A percentile compares a stretch with the other conserved stretches of the same genome.
Conservation (phyloP, 1,140 invertebrate species). For the Bombus fervidus region DNA sequence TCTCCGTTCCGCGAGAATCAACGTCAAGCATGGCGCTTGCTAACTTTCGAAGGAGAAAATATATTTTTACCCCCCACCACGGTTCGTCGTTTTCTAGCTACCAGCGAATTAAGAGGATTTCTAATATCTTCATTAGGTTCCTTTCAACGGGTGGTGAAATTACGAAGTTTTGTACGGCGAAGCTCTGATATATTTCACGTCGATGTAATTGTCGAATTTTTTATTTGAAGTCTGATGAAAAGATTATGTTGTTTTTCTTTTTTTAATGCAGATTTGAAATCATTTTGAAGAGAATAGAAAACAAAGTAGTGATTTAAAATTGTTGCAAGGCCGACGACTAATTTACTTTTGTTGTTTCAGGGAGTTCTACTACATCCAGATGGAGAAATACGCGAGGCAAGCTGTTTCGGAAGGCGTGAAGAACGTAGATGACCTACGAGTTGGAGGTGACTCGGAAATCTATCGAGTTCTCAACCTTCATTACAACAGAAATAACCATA, state of each 20-base stretch:
- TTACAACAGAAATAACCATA: slow-evolving; percentile 99
- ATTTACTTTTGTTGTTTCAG: slow-evolving; percentile 85
- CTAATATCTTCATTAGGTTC: background rate
- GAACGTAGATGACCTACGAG: slow-evolving; percentile 94
- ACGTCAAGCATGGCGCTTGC: background rate
- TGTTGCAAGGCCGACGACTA: background rate
- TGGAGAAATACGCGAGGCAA: slow-evolving; percentile 99
- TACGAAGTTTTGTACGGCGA: background rate
- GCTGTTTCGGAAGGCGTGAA: slow-evolving; percentile 98
- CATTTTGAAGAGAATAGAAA: background rate
- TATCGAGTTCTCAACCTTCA: slow-evolving; percentile 99
- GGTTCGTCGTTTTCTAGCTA: background rate
- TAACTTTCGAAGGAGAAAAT: slow-evolving; percentile 15
- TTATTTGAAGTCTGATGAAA: background rate
- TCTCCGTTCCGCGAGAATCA: slow-evolving; percentile 38
- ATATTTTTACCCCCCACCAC: background rate
- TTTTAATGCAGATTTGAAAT: background rate
- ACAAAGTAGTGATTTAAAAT: background rate
- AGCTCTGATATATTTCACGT: background rate
- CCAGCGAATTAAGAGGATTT: background rate
- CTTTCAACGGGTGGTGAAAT: too few relatives aligned
- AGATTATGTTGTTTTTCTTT: background rate
- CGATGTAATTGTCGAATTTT: background rate
- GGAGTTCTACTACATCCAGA: slow-evolving; percentile 99
- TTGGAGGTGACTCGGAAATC: slow-evolving; percentile 97